These are phyloP conservation scores for Coregonus clupeaformis DNA, from an alignment of 2,113 vertebrate species.

Conservation along the genomic window DNA sequence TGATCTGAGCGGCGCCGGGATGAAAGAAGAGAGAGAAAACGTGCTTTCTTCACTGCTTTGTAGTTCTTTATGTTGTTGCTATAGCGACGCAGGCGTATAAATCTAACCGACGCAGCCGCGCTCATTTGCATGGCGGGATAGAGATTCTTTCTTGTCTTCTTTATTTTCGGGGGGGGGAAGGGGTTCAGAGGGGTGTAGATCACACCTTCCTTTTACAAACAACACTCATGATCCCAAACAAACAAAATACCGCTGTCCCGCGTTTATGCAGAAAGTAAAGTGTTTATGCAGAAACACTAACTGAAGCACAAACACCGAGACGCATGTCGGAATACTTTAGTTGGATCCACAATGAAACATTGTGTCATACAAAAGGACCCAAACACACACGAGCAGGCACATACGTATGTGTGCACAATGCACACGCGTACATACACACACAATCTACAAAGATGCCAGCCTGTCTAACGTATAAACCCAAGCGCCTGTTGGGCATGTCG, in stretches of 20 bases:
- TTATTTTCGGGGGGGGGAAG: neutral
- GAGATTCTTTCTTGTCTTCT: constrained; percentile 30
- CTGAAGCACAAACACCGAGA: neutral
- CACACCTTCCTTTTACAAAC: neutral
- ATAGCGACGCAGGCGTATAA: constrained; percentile 64
- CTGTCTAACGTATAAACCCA: constrained; percentile 7
- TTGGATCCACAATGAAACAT: no score
- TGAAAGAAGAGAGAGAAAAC: constrained; percentile 61
- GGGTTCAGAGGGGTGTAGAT: constrained; percentile 3
- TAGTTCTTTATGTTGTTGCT: constrained; percentile 67
- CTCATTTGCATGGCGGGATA: constrained; percentile 59
- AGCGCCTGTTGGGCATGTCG: constrained; percentile 29
- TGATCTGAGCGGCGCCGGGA: constrained; percentile 62
- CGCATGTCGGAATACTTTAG: neutral
- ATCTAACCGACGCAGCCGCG: constrained; percentile 45
- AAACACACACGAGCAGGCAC: neutral
- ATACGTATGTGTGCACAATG: neutral
- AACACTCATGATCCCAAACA: neutral
- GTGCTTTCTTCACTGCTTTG: constrained; percentile 56
- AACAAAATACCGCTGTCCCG: neutral
- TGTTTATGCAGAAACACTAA: neutral
- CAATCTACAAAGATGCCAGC: neutral
- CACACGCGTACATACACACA: constrained; percentile 11
- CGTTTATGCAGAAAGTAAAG: neutral
- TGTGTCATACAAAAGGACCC: neutral